A percentile compares a stretch with the other conserved stretches of the same genome.
phyloP scores from a whole-genome alignment of 2,888 invertebrate species.

The Anoplius nigerrimus region DNA sequence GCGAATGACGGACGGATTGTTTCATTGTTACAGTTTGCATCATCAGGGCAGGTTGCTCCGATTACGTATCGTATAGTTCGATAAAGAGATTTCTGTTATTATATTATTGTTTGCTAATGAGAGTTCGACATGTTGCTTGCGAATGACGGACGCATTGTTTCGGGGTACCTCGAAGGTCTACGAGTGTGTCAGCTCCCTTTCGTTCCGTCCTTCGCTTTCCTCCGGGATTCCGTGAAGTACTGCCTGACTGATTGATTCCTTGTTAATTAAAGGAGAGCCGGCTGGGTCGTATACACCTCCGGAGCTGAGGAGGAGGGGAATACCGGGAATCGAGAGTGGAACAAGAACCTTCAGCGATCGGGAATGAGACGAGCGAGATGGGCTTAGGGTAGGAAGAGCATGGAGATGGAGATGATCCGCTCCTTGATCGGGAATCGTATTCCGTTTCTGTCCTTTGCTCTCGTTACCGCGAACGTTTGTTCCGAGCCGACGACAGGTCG shows the following conservation, averaged over 20 bases:
- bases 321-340: constrained; percentile 55
- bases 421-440: background rate
- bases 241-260: constrained; percentile 65
- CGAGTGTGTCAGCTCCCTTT: constrained; percentile 4
- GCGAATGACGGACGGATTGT: too few species aligned
- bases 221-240: constrained; percentile 53
- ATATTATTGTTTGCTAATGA: too few species aligned
- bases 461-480: too few species aligned
- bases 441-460: background rate
- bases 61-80: too few species aligned
- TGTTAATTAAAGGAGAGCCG: constrained; percentile 66
- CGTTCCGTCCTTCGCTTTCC: constrained; percentile 41
- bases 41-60: too few species aligned
- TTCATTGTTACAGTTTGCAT: too few species aligned
- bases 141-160: too few species aligned
- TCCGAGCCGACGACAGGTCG: too few species aligned
- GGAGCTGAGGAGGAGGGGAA: constrained; percentile 20
- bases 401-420: constrained; percentile 20
- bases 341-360: constrained; percentile 57
- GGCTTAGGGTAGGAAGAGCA: constrained; percentile 22
- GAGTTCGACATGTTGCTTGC: too few species aligned
- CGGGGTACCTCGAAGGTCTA: too few species aligned
- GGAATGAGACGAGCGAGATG: constrained; percentile 51
- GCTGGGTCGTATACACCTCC: constrained; percentile 43
- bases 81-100: too few species aligned